Base-by-base conservation (phyloP, 2,888 invertebrate genomes). In the Acronicta aceris region DNA sequence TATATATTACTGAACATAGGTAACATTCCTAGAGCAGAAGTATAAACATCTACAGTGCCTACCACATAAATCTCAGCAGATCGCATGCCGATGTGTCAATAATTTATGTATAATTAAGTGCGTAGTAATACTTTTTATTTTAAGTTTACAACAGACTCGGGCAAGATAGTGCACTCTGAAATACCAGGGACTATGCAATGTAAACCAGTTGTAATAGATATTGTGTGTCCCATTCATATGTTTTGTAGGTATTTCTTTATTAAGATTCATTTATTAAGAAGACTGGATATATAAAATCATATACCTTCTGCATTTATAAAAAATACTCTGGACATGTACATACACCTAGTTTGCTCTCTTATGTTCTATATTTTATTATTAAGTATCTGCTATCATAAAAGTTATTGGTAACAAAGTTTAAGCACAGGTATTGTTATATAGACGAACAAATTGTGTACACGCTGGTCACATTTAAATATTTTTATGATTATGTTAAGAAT, bases 291-390 rank as follows among this genome's bases (percentile, higher is more conserved):
- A 47, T 5, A 40, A 46, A 52, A 41, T 55, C 12, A 17, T 6
- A 45, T 38, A 30, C 21, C 21, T 21, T 47, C 40, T 67, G 79
- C 77, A 79, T 79, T 79, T 79, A 74, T 57, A n/a, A 61, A 51
- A 41, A 77, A 79, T 79, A 74, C 74, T 78, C 72, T 59, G 9
- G 16, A 47, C 38, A 64, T 70, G 27, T 55, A 52, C 33, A 42
- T 9, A 2, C 4, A 21, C 21, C 21, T 21, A 21, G 21, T 54
- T 49, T 51, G 79, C 79, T 77, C 78, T 79, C 79, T 69, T 25
- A 40, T 65, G 3, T 47, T 49, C 6, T 1, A 38, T 6, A 38
- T 38, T 25, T 7, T 33, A 13, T 45, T 16, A 47, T 33, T 30
- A 30, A 4, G 21, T 21, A 21, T 21, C 21, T 21, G 21, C 21